Conservation (phyloP, 2,888 invertebrate species). For the Diaphora mendica region DNA sequence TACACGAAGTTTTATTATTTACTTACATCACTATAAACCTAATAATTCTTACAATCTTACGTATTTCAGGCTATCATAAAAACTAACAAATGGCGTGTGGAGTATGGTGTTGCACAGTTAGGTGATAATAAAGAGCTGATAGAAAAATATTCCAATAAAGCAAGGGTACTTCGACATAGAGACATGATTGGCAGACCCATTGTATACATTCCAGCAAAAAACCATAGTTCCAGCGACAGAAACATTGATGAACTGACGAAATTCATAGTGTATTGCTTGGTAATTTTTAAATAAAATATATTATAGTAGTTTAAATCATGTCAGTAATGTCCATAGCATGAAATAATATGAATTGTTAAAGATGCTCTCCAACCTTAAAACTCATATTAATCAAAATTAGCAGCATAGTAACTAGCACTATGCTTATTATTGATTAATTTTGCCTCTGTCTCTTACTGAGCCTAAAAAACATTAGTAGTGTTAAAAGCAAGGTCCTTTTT, state of each 20-base stretch:
- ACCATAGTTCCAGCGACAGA: slow-evolving; percentile 90
- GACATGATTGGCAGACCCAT: slow-evolving; percentile 92
- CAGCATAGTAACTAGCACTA: too few relatives aligned
- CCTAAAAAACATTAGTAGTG: too few relatives aligned
- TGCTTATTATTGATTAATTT: too few relatives aligned
- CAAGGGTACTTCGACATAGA: slow-evolving; percentile 89
- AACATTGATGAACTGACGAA: slow-evolving; percentile 92
- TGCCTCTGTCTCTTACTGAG: too few relatives aligned
- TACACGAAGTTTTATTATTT: background rate
- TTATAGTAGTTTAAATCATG: background rate
- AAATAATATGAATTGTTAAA: background rate
- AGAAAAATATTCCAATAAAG: slow-evolving; percentile 88
- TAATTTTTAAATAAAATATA: slow-evolving; percentile 56
- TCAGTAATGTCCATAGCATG: background rate
- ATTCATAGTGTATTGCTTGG: slow-evolving; percentile 92
- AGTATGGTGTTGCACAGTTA: slow-evolving; percentile 89
- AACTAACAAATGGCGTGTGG: slow-evolving; percentile 92
- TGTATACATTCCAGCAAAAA: slow-evolving; percentile 92
- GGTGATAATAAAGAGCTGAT: slow-evolving; percentile 82
- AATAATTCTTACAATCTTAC: background rate
- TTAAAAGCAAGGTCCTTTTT: too few relatives aligned
- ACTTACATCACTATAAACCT: background rate
- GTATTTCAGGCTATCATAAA: slow-evolving; percentile 89
- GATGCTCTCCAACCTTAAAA: background rate
- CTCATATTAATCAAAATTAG: background rate